These are phyloP conservation scores for Belonocnema kinseyi DNA, from an alignment of 1,140 invertebrate genomes.

Conservation along the genomic window DNA sequence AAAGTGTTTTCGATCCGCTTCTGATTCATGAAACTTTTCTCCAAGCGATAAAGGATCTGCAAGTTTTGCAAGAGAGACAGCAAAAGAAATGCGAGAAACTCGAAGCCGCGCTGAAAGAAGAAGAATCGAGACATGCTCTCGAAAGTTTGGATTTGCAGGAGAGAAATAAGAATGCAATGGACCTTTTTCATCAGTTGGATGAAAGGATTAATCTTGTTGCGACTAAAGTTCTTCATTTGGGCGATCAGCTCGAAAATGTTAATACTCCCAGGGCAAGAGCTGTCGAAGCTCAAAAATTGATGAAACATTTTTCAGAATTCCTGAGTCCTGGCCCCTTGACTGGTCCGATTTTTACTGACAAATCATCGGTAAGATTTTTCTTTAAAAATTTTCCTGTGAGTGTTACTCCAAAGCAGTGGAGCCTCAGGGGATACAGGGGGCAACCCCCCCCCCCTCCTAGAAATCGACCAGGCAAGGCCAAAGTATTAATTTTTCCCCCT, in stretches of 20 bases:
- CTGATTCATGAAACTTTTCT: constrained; percentile 93
- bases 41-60: constrained; percentile 89
- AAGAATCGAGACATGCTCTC: constrained; percentile 89
- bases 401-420: too few species aligned
- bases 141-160: constrained; percentile 90
- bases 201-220: constrained; percentile 97
- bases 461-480: too few species aligned
- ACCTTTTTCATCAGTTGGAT: constrained; percentile 94
- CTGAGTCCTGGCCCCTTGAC: constrained; percentile 89
- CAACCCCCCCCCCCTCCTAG: too few species aligned
- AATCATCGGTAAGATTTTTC: constrained; percentile 80
- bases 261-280: constrained; percentile 95
- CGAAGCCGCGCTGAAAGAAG: constrained; percentile 88
- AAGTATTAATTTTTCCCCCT: too few species aligned
- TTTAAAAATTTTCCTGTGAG: constrained; percentile 45
- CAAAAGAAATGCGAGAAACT: constrained; percentile 92
- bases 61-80: constrained; percentile 89
- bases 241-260: constrained; percentile 97
- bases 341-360: constrained; percentile 92
- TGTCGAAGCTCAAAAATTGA: constrained; percentile 94
- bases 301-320: constrained; percentile 96
- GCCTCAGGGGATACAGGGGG: too few species aligned
- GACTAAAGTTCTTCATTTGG: constrained; percentile 97
- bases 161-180: constrained; percentile 90
- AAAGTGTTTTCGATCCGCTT: constrained; percentile 83